phyloP scores from a whole-genome alignment of 53 echinoderm and acorn worm genomes.

The Temnopleurus reevesii region DNA sequence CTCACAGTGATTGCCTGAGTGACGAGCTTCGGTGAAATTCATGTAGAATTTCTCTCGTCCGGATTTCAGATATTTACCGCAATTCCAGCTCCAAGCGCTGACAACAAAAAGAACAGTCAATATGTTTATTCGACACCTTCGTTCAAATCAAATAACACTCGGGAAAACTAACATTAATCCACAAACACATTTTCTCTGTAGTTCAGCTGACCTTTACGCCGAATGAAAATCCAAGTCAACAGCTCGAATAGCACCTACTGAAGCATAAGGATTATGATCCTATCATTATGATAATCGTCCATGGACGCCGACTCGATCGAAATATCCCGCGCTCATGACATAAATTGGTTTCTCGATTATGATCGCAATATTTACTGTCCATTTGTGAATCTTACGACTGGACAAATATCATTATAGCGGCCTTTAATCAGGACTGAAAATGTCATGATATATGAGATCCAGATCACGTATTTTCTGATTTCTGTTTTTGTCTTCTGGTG shows the following conservation, averaged over 20 bases:
- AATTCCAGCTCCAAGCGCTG: neutral
- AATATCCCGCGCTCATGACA: neutral
- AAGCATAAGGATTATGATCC: slow-evolving; percentile 19
- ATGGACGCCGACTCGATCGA: neutral
- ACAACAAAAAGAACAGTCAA: slow-evolving; percentile 4
- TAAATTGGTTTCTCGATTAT: neutral
- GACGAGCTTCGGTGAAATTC: neutral
- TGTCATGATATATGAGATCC: slow-evolving; percentile 5
- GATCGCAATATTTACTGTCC: neutral
- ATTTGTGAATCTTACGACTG: neutral
- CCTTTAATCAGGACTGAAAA: slow-evolving; percentile 19
- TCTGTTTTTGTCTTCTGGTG: slow-evolving; percentile 3
- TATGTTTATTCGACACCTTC: neutral
- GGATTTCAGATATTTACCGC: neutral
- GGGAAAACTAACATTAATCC: neutral
- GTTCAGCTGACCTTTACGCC: slow-evolving; percentile 23
- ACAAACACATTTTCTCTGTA: neutral
- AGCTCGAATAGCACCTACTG: neutral
- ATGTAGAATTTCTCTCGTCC: neutral
- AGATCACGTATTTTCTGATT: slow-evolving; percentile 19
- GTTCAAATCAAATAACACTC: slow-evolving; percentile 11
- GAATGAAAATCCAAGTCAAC: neutral
- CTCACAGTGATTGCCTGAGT: too few species aligned
- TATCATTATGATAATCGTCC: neutral
- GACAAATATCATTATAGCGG: slow-evolving; percentile 5